Evolutionary conservation across 1,140 invertebrate species (phyloP).

Genomic region (Drosophila albomicans): DNA sequence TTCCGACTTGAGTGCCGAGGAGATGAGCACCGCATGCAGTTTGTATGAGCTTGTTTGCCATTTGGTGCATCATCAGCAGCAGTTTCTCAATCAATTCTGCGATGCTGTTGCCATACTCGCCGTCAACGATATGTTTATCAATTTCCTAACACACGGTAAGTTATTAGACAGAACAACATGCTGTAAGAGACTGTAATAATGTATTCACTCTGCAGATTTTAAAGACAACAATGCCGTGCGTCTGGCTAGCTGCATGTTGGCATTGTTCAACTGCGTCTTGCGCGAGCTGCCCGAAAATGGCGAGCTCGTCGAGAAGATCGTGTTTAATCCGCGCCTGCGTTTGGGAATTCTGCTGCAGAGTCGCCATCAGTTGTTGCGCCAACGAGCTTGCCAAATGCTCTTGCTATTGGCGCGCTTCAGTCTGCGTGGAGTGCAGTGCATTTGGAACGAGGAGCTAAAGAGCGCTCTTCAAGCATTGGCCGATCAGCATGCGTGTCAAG

Average conservation of each 20-base stretch:
- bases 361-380: slow-evolving; percentile 87
- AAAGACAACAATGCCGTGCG: slow-evolving; percentile 87
- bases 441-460: slow-evolving; percentile 87
- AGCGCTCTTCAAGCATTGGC: slow-evolving; percentile 86
- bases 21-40: slow-evolving; percentile 88
- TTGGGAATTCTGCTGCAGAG: slow-evolving; percentile 88
- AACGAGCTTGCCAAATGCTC: slow-evolving; percentile 89
- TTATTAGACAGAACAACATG: neutral
- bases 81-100: slow-evolving; percentile 91
- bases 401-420: slow-evolving; percentile 88
- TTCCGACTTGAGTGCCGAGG: slow-evolving; percentile 86
- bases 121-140: slow-evolving; percentile 86
- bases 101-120: slow-evolving; percentile 90
- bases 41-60: slow-evolving; percentile 90
- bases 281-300: slow-evolving; percentile 90
- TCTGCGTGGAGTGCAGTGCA: slow-evolving; percentile 87
- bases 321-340: slow-evolving; percentile 87
- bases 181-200: neutral
- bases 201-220: slow-evolving; percentile 86
- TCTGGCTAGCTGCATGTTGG: slow-evolving; percentile 87
- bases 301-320: slow-evolving; percentile 90
- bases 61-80: slow-evolving; percentile 89
- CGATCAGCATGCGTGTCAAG: slow-evolving; percentile 54
- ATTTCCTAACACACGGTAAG: slow-evolving; percentile 86
- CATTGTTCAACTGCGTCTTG: slow-evolving; percentile 91